These are phyloP conservation scores for Dynastes grantii DNA, from an alignment of 2,888 invertebrate genomes.

Conservation along the genomic window DNA sequence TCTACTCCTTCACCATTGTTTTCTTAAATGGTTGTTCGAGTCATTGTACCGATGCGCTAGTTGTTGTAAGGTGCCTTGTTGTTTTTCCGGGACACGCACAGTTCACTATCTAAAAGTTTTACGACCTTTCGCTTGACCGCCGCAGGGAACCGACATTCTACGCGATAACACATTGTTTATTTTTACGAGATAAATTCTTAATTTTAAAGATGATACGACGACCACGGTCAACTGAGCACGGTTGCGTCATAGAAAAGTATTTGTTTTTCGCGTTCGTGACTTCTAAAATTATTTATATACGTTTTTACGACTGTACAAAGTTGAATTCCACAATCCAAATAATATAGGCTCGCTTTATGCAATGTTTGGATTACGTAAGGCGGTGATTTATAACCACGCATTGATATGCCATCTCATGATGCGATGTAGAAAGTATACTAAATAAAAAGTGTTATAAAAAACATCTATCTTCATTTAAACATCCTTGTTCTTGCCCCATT, in stretches of 20 bases:
- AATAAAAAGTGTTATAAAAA: no score
- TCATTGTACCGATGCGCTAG: slow-evolving; percentile 57
- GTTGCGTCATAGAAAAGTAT: neutral
- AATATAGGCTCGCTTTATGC: no score
- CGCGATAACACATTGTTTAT: slow-evolving; percentile 20
- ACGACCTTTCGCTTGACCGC: slow-evolving; percentile 15
- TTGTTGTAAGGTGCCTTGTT: slow-evolving; percentile 57
- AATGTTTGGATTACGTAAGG: no score
- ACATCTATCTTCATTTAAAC: no score
- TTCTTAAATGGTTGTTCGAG: slow-evolving; percentile 49
- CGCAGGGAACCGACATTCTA: slow-evolving; percentile 6
- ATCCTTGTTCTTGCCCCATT: no score
- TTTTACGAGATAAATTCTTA: slow-evolving; percentile 23
- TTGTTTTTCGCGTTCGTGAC: neutral
- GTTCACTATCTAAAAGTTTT: slow-evolving; percentile 39
- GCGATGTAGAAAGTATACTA: no score
- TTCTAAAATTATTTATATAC: neutral
- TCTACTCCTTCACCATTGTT: slow-evolving; percentile 51
- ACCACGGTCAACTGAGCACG: slow-evolving; percentile 7
- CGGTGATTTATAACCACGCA: no score
- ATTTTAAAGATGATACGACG: slow-evolving; percentile 4
- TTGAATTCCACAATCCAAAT: no score
- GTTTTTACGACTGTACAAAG: neutral
- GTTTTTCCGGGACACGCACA: slow-evolving; percentile 49
- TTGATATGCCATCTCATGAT: no score